phyloP scores from a whole-genome alignment of 2,797 vertebrate species.

The Eulemur mongoz region DNA sequence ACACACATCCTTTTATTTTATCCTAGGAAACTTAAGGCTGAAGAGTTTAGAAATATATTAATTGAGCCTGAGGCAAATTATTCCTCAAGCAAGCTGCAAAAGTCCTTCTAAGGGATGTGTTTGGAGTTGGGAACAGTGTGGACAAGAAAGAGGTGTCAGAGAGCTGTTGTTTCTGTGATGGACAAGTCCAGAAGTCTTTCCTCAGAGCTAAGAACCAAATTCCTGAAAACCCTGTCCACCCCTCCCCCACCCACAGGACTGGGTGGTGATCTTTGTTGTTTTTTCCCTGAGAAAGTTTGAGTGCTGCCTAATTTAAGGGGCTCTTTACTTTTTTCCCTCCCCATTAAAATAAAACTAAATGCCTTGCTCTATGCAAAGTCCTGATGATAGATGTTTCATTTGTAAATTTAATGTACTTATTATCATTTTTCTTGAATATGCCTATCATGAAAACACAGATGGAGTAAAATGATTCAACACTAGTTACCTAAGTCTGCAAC shows the following conservation, averaged over 20 bases:
- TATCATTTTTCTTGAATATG: background rate
- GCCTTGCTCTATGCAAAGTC: background rate
- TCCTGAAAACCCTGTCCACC: constrained; percentile 22
- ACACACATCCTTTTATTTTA: constrained; percentile 70
- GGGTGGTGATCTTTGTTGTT: background rate
- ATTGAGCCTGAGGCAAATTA: constrained; percentile 68
- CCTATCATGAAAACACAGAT: background rate
- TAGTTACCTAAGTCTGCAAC: background rate
- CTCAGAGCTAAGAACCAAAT: constrained; percentile 66
- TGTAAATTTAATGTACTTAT: background rate
- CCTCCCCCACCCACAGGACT: background rate
- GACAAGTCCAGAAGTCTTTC: constrained; percentile 52
- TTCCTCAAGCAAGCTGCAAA: constrained; percentile 65
- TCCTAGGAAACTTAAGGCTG: constrained; percentile 78
- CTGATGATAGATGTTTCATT: background rate
- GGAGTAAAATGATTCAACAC: background rate
- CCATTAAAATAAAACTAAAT: constrained; percentile 29
- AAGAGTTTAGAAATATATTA: constrained; percentile 65
- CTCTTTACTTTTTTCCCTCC: background rate
- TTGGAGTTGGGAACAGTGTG: constrained; percentile 72
- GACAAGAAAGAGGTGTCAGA: constrained; percentile 58
- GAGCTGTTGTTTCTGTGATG: constrained; percentile 72
- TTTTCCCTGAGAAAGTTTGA: constrained; percentile 14
- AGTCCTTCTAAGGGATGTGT: constrained; percentile 70
- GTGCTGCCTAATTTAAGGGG: background rate